Evolutionary conservation across 2,113 vertebrate species (phyloP).

Genomic region (Rhea pennata): DNA sequence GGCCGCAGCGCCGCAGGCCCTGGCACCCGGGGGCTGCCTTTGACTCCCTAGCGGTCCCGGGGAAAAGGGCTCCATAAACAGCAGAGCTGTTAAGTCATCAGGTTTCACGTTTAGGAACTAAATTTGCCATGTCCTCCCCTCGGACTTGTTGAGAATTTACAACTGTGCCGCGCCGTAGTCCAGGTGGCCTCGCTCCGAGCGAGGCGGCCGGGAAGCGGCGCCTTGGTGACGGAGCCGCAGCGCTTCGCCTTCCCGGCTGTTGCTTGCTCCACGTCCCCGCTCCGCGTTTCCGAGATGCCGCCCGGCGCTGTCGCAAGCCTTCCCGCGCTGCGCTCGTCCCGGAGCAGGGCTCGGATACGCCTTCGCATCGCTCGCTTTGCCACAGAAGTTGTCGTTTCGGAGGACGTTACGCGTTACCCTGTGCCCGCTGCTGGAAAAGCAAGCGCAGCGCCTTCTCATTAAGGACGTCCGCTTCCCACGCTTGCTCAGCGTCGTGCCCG

Average conservation of each 20-base stretch:
- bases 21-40: fast-evolving
- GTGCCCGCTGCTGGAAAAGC: neutral
- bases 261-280: neutral
- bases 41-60: neutral
- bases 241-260: neutral
- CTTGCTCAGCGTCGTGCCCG: neutral
- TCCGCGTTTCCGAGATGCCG: neutral
- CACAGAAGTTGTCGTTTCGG: neutral
- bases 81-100: neutral
- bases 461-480: neutral
- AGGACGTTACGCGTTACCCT: neutral
- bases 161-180: neutral
- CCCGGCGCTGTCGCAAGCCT: neutral
- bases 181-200: neutral
- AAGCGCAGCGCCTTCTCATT: neutral
- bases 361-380: neutral
- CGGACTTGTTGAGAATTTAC: neutral
- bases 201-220: neutral
- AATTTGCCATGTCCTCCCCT: neutral
- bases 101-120: neutral
- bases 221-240: fast-evolving
- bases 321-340: neutral
- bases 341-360: neutral
- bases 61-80: neutral
- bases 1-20: no score